Evolutionary conservation across 2,888 invertebrate species (phyloP), one percentile per base, ranked within the genome.

Genomic region (Sarcophaga carnaria): DNA sequence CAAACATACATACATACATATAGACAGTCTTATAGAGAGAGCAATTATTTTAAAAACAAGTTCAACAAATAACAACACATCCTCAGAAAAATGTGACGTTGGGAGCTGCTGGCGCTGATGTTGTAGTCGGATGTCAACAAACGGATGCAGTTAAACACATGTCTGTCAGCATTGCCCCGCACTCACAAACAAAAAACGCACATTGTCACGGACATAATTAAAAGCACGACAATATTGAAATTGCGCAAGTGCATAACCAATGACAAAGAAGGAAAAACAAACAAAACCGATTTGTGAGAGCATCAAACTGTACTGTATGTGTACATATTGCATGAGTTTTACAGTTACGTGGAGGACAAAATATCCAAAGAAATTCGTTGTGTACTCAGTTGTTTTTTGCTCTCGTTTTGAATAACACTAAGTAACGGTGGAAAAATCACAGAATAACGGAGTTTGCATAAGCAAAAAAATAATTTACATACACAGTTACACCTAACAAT

Each of bases 241-340:
- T 81, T 87, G 87, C 87, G 87, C 87, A 87, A 84, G 87, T 87
- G 76, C 87, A 79, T 79, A 20, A 79, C 72, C 0, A 27, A 20
- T 3, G 4, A 59, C 54, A 2, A 59, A 62, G 70, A 79, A 59
- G 27, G n/a, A 64, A 64, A n/a, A 75, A 54, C 14, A 45, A 71
- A 71, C 14, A 64, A 70, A 79, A 69, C 45, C 54, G 47, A 78
- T 75, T 71, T 62, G 71, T 76, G 84, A 70, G 80, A 63, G 59
- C 54, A 84, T 2, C 22, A 70, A 72, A 67, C 60, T 80, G 79
- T 80, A 85, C 71, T 54, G 54, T 54, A 37, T 8, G 8, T 37
- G 37, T 37, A 37, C 37, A 37, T 37, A 37, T 37, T 37, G 80
- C 63, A 54, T 74, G 78, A 59, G 79, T 67, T 77, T 63, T 45